Percentiles rank a stretch among this genome's conserved stretches.
These are phyloP conservation scores for Brachionus manjavacas DNA, from an alignment of 1,140 invertebrate species.

Conservation along the genomic window DNA sequence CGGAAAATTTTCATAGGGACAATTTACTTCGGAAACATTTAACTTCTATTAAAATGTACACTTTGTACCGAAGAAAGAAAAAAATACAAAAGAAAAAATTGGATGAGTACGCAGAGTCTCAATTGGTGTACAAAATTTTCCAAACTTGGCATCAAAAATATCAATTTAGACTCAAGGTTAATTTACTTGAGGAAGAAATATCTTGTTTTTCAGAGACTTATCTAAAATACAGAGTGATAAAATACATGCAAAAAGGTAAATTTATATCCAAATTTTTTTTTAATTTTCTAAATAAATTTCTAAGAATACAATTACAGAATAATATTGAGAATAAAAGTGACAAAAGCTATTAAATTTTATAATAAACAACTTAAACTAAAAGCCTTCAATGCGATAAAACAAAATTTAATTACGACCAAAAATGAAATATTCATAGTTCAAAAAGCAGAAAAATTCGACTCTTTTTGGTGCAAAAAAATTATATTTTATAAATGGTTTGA, in stretches of 20 bases:
- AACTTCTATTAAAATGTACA: constrained; percentile 5
- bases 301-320: not conserved
- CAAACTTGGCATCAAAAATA: constrained; percentile 33
- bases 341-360: constrained; percentile 22
- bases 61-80: constrained; percentile 36
- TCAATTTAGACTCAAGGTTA: not conserved
- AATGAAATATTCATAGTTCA: not conserved
- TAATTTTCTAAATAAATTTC: not conserved
- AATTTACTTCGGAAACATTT: not conserved
- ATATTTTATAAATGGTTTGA: constrained; percentile 2
- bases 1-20: not conserved
- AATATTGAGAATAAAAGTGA: not conserved
- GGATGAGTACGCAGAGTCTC: constrained; percentile 19
- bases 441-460: constrained; percentile 29
- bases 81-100: constrained; percentile 37
- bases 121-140: constrained; percentile 15
- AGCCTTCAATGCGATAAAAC: not conserved
- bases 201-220: not conserved
- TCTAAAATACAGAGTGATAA: not conserved
- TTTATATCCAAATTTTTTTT: not conserved
- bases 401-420: not conserved
- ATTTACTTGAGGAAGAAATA: not conserved
- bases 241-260: not conserved
- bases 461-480: constrained; percentile 13
- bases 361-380: not conserved